Evolutionary conservation across 1,140 invertebrate genomes (phyloP).

Genomic region (Hylaeus anthracinus): DNA sequence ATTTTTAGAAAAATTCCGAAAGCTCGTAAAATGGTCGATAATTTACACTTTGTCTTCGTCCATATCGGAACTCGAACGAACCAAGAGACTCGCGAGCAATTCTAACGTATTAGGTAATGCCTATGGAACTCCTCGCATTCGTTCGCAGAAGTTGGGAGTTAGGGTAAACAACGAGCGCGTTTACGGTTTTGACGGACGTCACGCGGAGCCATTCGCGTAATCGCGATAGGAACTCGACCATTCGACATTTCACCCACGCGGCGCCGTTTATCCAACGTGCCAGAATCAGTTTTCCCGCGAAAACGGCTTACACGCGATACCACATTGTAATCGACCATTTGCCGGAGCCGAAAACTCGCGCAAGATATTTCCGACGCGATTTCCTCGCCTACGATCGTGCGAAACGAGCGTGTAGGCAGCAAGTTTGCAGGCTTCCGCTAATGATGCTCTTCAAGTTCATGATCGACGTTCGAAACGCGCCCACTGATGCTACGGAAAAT

Average conservation of each 20-base stretch:
- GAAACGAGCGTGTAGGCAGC: slow-evolving; percentile 32
- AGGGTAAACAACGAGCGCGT: slow-evolving; percentile 17
- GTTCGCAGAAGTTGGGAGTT: slow-evolving; percentile 9
- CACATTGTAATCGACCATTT: slow-evolving; percentile 33
- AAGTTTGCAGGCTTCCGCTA: slow-evolving; percentile 8
- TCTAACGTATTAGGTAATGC: too few relatives aligned
- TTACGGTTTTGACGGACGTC: slow-evolving; percentile 26
- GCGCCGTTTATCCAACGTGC: not conserved
- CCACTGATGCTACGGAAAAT: slow-evolving; percentile 14
- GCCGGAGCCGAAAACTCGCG: slow-evolving; percentile 17
- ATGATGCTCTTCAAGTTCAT: slow-evolving; percentile 40
- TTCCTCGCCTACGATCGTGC: slow-evolving; percentile 21
- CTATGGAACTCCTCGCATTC: not conserved
- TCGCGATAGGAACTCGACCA: slow-evolving; percentile 19
- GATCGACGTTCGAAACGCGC: slow-evolving; percentile 39
- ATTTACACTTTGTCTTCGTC: too few relatives aligned
- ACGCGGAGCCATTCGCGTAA: slow-evolving; percentile 26
- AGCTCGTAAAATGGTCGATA: too few relatives aligned
- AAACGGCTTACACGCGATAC: slow-evolving; percentile 8
- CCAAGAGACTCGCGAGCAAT: too few relatives aligned
- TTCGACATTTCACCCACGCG: slow-evolving; percentile 64
- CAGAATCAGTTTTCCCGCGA: slow-evolving; percentile 16
- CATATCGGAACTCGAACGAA: too few relatives aligned
- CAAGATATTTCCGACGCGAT: slow-evolving; percentile 38
- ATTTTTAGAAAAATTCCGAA: too few relatives aligned